These are phyloP conservation scores for Malacosoma neustria DNA, from an alignment of 2,888 invertebrate species.

Conservation along the genomic window DNA sequence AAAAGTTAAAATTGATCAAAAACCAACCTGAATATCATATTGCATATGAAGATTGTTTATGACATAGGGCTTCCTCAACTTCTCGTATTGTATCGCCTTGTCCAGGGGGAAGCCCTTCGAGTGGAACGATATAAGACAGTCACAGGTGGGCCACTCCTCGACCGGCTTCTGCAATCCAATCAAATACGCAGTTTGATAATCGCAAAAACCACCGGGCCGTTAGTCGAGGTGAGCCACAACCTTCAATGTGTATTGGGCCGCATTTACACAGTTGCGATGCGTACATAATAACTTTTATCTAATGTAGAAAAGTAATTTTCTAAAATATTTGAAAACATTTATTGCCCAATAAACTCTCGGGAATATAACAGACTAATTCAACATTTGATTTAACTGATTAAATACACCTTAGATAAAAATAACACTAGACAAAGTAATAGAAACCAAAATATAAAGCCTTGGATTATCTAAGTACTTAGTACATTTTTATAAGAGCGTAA, in stretches of 20 bases:
- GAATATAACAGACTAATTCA: too few species aligned
- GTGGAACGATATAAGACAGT: conserved; percentile 98
- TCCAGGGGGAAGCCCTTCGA: conserved; percentile 98
- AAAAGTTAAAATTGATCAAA: conserved; percentile 1
- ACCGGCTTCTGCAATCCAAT: conserved; percentile 83
- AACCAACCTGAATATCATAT: conserved; percentile 91
- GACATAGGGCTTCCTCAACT: conserved; percentile 94
- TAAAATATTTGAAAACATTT: too few species aligned
- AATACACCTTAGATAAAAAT: too few species aligned
- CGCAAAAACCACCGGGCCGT: too few species aligned
- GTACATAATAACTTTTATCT: too few species aligned
- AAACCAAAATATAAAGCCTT: too few species aligned
- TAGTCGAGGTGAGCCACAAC: not conserved
- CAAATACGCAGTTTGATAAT: not conserved
- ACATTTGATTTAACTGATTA: too few species aligned
- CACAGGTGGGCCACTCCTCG: conserved; percentile 98
- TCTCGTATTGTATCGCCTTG: conserved; percentile 97
- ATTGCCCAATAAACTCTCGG: too few species aligned
- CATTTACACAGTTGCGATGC: not conserved
- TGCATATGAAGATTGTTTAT: conserved; percentile 99
- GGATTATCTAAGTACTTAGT: too few species aligned
- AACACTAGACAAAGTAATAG: too few species aligned
- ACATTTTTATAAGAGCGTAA: too few species aligned
- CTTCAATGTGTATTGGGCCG: not conserved
- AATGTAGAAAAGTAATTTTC: too few species aligned